phyloP scores from a whole-genome alignment of 2,797 vertebrate species.

The Spinus olivaceus region DNA sequence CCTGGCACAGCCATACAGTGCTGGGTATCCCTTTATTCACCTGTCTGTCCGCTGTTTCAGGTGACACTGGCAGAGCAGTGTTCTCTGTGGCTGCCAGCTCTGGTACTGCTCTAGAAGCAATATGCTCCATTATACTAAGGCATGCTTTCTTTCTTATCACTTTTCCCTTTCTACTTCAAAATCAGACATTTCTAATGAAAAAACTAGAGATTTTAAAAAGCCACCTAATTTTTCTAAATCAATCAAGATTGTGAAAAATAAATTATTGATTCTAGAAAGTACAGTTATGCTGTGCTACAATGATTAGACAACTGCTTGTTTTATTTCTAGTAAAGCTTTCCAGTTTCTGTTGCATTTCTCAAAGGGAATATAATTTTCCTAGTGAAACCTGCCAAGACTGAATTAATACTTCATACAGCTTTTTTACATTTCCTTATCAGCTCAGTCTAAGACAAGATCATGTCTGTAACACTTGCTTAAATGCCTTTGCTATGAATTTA shows the following conservation, averaged over 20 bases:
- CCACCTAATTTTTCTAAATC: neutral
- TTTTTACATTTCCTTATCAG: neutral
- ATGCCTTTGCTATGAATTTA: neutral
- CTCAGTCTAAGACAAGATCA: neutral
- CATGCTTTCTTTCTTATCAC: neutral
- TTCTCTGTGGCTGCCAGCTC: neutral
- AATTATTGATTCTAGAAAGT: neutral
- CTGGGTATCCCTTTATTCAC: neutral
- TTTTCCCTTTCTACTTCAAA: neutral
- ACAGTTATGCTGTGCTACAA: neutral
- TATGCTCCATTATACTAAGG: neutral
- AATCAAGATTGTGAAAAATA: neutral
- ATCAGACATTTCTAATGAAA: neutral
- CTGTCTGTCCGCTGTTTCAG: accelerated
- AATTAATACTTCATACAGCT: neutral
- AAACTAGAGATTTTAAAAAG: neutral
- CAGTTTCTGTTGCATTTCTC: neutral
- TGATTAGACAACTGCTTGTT: neutral
- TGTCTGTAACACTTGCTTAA: neutral
- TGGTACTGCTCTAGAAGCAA: neutral
- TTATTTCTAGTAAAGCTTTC: neutral
- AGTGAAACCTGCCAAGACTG: neutral
- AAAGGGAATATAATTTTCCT: neutral
- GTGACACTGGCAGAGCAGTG: accelerated
- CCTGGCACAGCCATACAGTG: neutral